A percentile compares a stretch with the other conserved stretches of the same genome.
Evolutionary conservation across 2,797 vertebrate species (phyloP).

Genomic region (Paguma larvata): DNA sequence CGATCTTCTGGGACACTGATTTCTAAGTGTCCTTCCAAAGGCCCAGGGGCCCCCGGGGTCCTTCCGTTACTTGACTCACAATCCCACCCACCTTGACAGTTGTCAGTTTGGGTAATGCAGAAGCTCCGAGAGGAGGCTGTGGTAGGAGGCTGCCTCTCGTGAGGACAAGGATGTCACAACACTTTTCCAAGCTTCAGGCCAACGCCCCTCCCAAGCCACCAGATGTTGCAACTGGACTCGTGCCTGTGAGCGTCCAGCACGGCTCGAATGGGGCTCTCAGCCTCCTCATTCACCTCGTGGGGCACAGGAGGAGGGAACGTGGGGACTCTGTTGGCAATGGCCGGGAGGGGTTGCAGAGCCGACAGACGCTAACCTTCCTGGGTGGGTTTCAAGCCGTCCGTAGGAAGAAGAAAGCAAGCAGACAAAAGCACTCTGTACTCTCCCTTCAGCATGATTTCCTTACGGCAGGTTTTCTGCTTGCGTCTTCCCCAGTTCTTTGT

Average conservation of each 20-base stretch:
- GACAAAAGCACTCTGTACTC: neutral
- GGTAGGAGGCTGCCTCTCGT: constrained; percentile 68
- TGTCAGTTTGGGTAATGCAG: constrained; percentile 65
- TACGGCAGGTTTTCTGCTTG: neutral
- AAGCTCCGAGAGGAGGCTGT: constrained; percentile 56
- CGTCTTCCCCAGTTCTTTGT: neutral
- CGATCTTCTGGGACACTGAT: neutral
- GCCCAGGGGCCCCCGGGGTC: neutral
- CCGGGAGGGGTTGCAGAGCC: neutral
- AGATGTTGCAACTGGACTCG: constrained; percentile 77
- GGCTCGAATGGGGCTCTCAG: neutral
- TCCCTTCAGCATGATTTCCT: neutral
- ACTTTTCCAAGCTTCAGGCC: constrained; percentile 80
- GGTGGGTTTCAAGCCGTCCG: neutral
- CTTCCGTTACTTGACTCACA: neutral
- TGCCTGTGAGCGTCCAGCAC: neutral
- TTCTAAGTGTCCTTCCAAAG: constrained; percentile 39
- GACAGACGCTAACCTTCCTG: neutral
- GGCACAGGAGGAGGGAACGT: neutral
- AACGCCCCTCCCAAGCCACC: constrained; percentile 59
- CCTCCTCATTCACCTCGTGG: constrained; percentile 16
- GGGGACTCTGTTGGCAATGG: neutral
- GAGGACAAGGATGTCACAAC: constrained; percentile 80
- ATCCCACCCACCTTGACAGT: constrained; percentile 22
- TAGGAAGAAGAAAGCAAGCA: neutral